Conservation (phyloP, 2,888 invertebrate species). For the Seira ritae region DNA sequence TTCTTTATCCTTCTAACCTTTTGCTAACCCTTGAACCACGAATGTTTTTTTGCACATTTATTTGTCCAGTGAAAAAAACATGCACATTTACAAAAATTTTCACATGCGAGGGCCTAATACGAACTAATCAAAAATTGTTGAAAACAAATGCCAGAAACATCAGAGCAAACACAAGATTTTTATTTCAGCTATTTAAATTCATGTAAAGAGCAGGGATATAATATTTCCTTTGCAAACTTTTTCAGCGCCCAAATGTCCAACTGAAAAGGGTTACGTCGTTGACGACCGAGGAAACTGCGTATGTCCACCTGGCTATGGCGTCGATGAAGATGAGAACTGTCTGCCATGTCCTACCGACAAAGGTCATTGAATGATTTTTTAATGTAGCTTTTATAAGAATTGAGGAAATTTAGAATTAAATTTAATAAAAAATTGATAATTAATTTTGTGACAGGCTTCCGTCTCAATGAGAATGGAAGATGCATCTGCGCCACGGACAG, state of each 20-base stretch:
- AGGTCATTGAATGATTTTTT: conserved; percentile 52
- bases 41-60: conserved; percentile 7
- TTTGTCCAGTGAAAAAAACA: too few species aligned
- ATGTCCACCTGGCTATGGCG: conserved; percentile 86
- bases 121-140: background rate
- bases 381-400: background rate
- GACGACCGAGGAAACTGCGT: conserved; percentile 83
- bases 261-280: conserved; percentile 83
- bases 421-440: background rate
- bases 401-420: background rate
- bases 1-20: conserved; percentile 41
- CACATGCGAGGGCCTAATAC: conserved; percentile 27
- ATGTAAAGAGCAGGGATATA: too few species aligned
- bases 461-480: conserved; percentile 85
- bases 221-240: too few species aligned
- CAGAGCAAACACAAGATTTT: too few species aligned
- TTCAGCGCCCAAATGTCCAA: conserved; percentile 81
- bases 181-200: too few species aligned
- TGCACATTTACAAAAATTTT: background rate
- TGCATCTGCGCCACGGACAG: conserved; percentile 89
- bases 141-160: too few species aligned
- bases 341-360: conserved; percentile 83
- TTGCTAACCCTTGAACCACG: background rate
- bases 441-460: conserved; percentile 78
- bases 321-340: conserved; percentile 87